These are phyloP conservation scores for Alcis repandata DNA, from an alignment of 2,888 invertebrate genomes.

Conservation along the genomic window DNA sequence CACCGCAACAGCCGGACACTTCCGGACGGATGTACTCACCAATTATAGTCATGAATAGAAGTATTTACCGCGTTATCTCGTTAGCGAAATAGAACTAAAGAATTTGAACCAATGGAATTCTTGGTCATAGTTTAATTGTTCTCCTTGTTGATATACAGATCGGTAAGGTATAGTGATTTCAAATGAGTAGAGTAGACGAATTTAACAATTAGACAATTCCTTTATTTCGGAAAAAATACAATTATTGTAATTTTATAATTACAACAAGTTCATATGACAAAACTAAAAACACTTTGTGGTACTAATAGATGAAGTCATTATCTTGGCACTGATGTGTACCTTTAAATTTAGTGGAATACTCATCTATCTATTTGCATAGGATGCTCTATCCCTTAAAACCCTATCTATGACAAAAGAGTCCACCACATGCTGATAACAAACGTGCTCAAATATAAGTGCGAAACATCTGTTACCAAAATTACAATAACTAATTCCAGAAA, in stretches of 20 bases:
- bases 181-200: too few species aligned
- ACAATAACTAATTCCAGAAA: constrained; percentile 50
- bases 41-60: constrained; percentile 37
- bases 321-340: too few species aligned
- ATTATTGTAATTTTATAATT: too few species aligned
- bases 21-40: constrained; percentile 75
- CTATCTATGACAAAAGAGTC: constrained; percentile 26
- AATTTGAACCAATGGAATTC: background rate
- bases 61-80: constrained; percentile 6
- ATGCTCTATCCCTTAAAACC: constrained; percentile 3
- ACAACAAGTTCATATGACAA: too few species aligned
- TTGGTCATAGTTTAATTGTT: too few species aligned
- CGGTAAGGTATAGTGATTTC: too few species aligned
- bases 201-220: too few species aligned
- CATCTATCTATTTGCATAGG: constrained; percentile 1
- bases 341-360: background rate
- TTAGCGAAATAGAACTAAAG: background rate
- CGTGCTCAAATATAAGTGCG: constrained; percentile 50
- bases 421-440: constrained; percentile 45
- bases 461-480: constrained; percentile 69
- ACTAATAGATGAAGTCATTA: too few species aligned
- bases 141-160: too few species aligned
- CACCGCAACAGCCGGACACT: constrained; percentile 68
- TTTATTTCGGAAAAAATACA: too few species aligned
- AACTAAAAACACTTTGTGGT: too few species aligned